Conservation (phyloP, 1,140 invertebrate genomes). For the Mercenaria mercenaria region DNA sequence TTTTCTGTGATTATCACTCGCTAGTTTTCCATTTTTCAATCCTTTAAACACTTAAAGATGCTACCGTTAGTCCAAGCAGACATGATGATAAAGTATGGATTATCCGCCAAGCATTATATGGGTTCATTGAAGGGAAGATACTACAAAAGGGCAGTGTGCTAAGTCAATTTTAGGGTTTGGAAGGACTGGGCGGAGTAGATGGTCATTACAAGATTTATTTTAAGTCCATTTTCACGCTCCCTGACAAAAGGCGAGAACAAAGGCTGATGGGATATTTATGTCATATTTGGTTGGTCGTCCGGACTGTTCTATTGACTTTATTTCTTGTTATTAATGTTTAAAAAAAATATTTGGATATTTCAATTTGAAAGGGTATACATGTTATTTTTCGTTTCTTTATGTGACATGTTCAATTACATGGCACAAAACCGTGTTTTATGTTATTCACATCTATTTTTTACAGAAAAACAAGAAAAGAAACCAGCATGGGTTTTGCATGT, state of each 20-base stretch:
- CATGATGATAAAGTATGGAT: constrained; percentile 3
- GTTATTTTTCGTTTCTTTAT: too few relatives aligned
- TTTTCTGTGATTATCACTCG: constrained; percentile 9
- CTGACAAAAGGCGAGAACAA: constrained; percentile 7
- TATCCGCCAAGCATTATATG: neutral
- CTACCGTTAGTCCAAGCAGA: neutral
- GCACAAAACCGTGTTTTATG: too few relatives aligned
- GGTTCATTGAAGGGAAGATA: neutral
- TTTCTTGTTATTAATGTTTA: too few relatives aligned
- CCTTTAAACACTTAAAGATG: constrained; percentile 34
- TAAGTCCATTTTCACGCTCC: constrained; percentile 33
- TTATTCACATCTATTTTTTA: too few relatives aligned
- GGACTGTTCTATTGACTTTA: too few relatives aligned
- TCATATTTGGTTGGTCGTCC: neutral
- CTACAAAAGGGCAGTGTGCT: neutral
- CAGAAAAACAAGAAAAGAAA: too few relatives aligned
- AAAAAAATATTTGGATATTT: too few relatives aligned
- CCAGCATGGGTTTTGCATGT: too few relatives aligned
- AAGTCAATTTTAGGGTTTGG: constrained; percentile 1
- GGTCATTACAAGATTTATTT: constrained; percentile 44
- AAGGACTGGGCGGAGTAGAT: constrained; percentile 10
- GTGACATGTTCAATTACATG: too few relatives aligned
- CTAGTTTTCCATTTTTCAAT: constrained; percentile 21
- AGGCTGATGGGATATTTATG: neutral
- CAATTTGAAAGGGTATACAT: too few relatives aligned